phyloP scores from a whole-genome alignment of 2,888 invertebrate species.

The Torymus tubicola region DNA sequence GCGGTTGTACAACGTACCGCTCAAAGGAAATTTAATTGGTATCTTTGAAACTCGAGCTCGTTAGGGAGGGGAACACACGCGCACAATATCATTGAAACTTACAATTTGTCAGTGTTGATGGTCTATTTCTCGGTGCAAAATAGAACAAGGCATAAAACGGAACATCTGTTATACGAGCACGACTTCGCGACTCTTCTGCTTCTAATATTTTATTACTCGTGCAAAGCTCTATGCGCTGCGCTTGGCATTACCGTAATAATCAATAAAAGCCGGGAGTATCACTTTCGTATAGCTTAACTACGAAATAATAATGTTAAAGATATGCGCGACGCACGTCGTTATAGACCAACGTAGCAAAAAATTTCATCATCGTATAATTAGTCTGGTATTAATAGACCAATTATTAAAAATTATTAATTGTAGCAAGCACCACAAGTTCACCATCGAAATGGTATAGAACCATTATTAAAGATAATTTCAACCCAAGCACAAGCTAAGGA shows the following conservation, averaged over 20 bases:
- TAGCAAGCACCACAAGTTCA: background rate
- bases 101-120: background rate
- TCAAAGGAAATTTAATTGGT: slow-evolving; percentile 20
- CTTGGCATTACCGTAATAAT: no score
- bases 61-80: background rate
- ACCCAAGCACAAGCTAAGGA: slow-evolving; percentile 22
- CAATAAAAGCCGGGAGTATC: no score
- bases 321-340: background rate
- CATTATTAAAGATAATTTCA: slow-evolving; percentile 41
- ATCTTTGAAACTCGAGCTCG: slow-evolving; percentile 20
- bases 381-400: background rate
- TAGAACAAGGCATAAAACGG: background rate
- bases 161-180: background rate
- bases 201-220: no score
- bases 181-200: background rate
- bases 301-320: background rate
- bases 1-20: background rate
- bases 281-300: no score
- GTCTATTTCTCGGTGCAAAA: background rate
- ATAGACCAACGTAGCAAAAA: no score
- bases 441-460: background rate
- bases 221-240: no score
- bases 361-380: background rate
- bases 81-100: background rate
- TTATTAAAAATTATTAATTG: slow-evolving; percentile 14